These are phyloP conservation scores for Cromileptes altivelis DNA, from an alignment of 2,113 vertebrate genomes.

Conservation along the genomic window DNA sequence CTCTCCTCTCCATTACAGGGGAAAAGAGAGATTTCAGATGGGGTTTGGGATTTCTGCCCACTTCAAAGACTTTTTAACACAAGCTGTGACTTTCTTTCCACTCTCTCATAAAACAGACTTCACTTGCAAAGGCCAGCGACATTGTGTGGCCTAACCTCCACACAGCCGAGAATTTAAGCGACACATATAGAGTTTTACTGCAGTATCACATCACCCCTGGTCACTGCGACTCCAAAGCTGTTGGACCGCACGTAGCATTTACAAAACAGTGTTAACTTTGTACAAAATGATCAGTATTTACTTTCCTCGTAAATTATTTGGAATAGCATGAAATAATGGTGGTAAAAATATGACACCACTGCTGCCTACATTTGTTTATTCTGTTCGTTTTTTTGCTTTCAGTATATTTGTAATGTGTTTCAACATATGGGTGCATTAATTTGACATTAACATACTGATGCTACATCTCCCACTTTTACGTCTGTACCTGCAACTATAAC, in stretches of 20 bases:
- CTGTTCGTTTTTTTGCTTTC: background rate
- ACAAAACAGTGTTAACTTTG: background rate
- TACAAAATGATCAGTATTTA: background rate
- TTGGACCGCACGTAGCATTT: background rate
- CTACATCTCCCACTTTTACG: background rate
- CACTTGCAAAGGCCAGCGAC: slow-evolving; percentile 13
- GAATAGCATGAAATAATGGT: background rate
- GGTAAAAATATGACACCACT: background rate
- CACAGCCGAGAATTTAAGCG: slow-evolving; percentile 24
- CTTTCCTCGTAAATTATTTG: background rate
- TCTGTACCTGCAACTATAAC: background rate
- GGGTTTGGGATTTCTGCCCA: slow-evolving; percentile 64
- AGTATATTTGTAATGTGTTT: background rate
- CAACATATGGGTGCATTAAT: background rate
- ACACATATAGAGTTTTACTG: slow-evolving; percentile 34
- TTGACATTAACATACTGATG: background rate
- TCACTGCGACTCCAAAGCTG: background rate
- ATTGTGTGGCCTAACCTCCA: slow-evolving; percentile 28
- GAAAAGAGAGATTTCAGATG: slow-evolving; percentile 59
- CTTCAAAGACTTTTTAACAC: slow-evolving; percentile 70
- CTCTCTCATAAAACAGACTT: slow-evolving; percentile 57
- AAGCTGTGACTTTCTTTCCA: slow-evolving; percentile 36
- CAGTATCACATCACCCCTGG: background rate
- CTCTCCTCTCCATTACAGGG: slow-evolving; percentile 37
- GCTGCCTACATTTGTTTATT: background rate